Evolutionary conservation across 2,888 invertebrate genomes (phyloP).

Genomic region (Zaprionus obscuricornis): DNA sequence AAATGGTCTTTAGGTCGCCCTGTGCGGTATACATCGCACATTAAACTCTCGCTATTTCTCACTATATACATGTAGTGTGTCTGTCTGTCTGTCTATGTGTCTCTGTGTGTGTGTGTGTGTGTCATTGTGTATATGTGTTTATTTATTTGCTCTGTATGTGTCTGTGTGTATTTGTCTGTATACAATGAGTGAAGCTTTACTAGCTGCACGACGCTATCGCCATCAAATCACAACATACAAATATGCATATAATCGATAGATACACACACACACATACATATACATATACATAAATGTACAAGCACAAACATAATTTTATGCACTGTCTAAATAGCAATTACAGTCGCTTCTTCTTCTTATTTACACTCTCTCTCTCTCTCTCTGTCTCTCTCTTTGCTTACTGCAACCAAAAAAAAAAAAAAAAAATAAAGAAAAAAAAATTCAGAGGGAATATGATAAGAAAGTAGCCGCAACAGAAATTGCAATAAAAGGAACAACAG

Average conservation of each 20-base stretch:
- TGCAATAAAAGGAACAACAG: slow-evolving; percentile 14
- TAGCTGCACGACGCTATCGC: slow-evolving; percentile 58
- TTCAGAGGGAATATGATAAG: slow-evolving; percentile 10
- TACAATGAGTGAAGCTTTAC: slow-evolving; percentile 56
- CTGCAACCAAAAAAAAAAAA: slow-evolving; percentile 20
- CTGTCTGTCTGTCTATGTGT: slow-evolving; percentile 2
- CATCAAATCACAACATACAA: slow-evolving; percentile 59
- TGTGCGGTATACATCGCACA: slow-evolving; percentile 49
- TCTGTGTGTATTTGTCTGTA: slow-evolving; percentile 51
- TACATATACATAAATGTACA: slow-evolving; percentile 11
- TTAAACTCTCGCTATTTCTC: slow-evolving; percentile 64
- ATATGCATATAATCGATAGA: too few relatives aligned
- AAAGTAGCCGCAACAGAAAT: slow-evolving; percentile 20
- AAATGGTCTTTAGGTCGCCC: slow-evolving; percentile 69
- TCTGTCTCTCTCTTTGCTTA: not conserved
- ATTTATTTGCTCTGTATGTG: slow-evolving; percentile 2
- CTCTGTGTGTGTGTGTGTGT: slow-evolving; percentile 29
- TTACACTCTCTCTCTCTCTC: slow-evolving; percentile 4
- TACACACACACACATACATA: slow-evolving; percentile 8
- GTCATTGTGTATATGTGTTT: slow-evolving; percentile 27
- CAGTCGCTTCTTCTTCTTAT: slow-evolving; percentile 16
- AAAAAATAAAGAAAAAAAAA: slow-evolving; percentile 6
- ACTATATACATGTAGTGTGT: slow-evolving; percentile 28
- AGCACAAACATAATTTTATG: slow-evolving; percentile 43
- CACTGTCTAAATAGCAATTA: slow-evolving; percentile 72